Conservation (phyloP, 2,888 invertebrate genomes). For the Agyllia agylla region DNA sequence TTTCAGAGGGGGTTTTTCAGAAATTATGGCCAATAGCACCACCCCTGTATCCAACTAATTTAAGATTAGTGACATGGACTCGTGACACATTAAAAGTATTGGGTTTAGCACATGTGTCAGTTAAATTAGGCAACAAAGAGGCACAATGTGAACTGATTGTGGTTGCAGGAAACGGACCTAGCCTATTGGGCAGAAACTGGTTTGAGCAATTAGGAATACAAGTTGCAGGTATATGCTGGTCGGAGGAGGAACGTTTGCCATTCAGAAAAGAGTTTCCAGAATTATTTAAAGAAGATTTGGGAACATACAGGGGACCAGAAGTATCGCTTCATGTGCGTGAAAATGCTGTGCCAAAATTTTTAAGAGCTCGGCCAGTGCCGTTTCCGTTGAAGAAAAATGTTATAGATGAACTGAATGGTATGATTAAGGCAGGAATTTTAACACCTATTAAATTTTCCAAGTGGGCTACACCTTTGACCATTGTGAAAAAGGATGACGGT, state of each 20-base stretch:
- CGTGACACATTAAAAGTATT: constrained; percentile 1
- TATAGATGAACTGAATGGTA: not conserved
- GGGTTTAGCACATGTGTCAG: not conserved
- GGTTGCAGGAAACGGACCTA: not conserved
- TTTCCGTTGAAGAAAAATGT: constrained; percentile 6
- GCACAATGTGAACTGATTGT: constrained; percentile 13
- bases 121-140: not conserved
- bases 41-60: not conserved
- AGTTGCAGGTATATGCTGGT: constrained; percentile 6
- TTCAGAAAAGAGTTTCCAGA: not conserved
- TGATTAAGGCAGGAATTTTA: constrained; percentile 21
- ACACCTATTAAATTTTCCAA: constrained; percentile 54
- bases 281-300: not conserved
- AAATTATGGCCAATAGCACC: not conserved
- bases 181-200: constrained; percentile 14
- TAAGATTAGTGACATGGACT: constrained; percentile 21
- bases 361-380: constrained; percentile 3
- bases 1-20: not conserved
- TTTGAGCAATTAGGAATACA: not conserved
- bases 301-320: constrained; percentile 18
- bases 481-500: constrained; percentile 54
- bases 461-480: constrained; percentile 58
- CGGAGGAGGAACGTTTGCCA: not conserved
- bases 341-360: not conserved
- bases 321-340: not conserved